Evolutionary conservation across 2,797 vertebrate genomes (phyloP).

Genomic region (Myotis daubentonii): DNA sequence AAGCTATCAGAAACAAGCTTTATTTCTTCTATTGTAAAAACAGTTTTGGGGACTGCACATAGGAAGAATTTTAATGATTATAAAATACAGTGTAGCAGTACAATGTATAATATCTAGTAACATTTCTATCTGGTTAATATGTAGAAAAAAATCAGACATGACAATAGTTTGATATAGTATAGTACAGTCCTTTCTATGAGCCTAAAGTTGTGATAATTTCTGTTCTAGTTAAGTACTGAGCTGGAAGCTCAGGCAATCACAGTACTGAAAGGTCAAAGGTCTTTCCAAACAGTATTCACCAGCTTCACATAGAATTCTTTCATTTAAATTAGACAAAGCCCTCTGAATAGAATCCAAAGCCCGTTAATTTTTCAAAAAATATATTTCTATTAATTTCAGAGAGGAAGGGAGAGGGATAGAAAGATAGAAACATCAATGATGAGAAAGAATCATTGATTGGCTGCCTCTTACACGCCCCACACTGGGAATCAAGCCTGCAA

Average conservation of each 20-base stretch:
- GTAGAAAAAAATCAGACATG: not conserved
- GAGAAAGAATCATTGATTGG: no score
- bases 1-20: not conserved
- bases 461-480: no score
- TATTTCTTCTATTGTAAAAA: constrained; percentile 38
- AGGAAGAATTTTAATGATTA: not conserved
- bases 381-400: no score
- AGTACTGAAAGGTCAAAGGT: not conserved
- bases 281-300: not conserved
- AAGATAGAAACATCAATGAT: no score
- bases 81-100: not conserved
- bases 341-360: not conserved
- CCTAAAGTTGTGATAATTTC: constrained; percentile 18
- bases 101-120: not conserved
- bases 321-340: not conserved
- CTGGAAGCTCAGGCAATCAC: not conserved
- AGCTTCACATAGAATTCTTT: not conserved
- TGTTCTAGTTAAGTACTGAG: not conserved
- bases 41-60: not conserved
- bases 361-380: not conserved
- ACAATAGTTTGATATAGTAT: not conserved
- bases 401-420: no score
- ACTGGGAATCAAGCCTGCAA: no score
- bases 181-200: not conserved
- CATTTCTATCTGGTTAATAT: constrained; percentile 8